Conservation (phyloP, 2,797 vertebrate genomes). For the Zalophus californianus region DNA sequence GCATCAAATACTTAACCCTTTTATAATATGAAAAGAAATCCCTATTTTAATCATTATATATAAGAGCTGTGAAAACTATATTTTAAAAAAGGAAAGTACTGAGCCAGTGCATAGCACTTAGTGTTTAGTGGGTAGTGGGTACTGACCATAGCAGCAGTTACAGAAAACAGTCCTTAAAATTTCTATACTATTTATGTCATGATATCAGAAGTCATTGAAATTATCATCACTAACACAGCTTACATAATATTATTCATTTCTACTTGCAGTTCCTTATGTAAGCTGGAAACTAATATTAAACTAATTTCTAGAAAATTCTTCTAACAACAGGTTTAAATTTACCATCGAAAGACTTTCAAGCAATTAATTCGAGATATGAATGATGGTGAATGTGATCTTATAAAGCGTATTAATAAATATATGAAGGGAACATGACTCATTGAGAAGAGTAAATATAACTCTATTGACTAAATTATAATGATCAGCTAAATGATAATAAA, state of each 20-base stretch:
- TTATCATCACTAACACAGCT: not conserved
- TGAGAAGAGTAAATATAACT: not conserved
- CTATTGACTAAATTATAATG: not conserved
- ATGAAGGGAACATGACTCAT: not conserved
- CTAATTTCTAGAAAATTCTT: not conserved
- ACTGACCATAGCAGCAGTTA: not conserved
- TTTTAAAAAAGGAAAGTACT: not conserved
- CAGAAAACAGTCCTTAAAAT: not conserved
- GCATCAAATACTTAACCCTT: not conserved
- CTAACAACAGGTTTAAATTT: not conserved
- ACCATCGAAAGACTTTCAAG: not conserved
- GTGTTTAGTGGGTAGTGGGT: not conserved
- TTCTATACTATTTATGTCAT: not conserved
- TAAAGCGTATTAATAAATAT: not conserved
- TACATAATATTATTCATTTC: not conserved
- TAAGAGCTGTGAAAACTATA: not conserved
- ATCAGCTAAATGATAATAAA: not conserved
- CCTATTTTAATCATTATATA: not conserved
- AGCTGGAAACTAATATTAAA: slow-evolving; percentile 1
- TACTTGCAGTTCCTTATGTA: not conserved
- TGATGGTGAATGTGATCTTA: not conserved
- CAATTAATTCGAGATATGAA: not conserved
- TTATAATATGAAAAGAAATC: not conserved
- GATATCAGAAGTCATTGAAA: not conserved
- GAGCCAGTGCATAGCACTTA: not conserved